phyloP scores from a whole-genome alignment of 2,113 vertebrate species.

The Clarias batrachus region DNA sequence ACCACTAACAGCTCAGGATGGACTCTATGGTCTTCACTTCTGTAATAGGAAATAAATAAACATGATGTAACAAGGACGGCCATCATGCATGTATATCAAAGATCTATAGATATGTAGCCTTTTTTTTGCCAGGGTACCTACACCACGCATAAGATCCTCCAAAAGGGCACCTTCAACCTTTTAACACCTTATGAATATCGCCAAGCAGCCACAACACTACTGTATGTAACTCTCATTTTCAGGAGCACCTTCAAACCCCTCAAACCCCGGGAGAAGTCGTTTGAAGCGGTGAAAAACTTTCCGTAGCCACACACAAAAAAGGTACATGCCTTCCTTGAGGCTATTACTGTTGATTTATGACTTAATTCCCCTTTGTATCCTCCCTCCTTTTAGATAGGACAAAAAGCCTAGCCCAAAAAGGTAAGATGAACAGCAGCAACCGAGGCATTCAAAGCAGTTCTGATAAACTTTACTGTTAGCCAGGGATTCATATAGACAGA shows the following conservation, averaged over 20 bases:
- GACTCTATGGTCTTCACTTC: background rate
- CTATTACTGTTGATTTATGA: slow-evolving; percentile 20
- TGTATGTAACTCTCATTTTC: background rate
- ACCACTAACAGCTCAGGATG: background rate
- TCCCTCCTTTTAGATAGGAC: background rate
- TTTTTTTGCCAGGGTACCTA: background rate
- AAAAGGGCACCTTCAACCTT: background rate
- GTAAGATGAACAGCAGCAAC: slow-evolving; percentile 8
- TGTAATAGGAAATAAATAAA: background rate
- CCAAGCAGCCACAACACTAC: background rate
- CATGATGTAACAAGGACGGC: background rate
- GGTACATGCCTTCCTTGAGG: slow-evolving; percentile 1
- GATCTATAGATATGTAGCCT: background rate
- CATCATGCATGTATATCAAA: background rate
- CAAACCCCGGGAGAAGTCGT: background rate
- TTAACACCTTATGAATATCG: background rate
- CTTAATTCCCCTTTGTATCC: slow-evolving; percentile 10
- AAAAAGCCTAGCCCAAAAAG: background rate
- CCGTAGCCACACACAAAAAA: background rate
- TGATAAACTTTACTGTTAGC: background rate
- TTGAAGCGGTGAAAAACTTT: background rate
- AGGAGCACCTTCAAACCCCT: background rate
- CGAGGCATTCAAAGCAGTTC: background rate
- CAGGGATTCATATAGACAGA: background rate
- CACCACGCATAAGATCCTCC: background rate